Evolutionary conservation across 2,888 invertebrate species (phyloP), one percentile per base, ranked within the genome.

Genomic region (Sussaba pulchella): DNA sequence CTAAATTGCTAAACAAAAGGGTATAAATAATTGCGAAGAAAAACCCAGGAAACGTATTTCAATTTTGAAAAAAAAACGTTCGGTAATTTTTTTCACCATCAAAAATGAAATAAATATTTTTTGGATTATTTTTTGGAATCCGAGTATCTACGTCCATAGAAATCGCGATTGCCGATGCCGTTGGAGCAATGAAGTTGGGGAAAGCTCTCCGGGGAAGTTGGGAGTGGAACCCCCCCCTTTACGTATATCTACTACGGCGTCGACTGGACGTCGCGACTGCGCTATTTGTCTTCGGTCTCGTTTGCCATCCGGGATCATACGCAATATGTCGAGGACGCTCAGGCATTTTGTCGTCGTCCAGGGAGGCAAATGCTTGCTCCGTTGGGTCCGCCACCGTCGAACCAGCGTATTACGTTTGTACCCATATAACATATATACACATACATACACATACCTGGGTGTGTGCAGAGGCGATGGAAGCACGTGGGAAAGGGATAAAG

Each of bases 251-350:
- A 67, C 45, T 45, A 9, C 39, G 41, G 63, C 43, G 43, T 54
- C 54, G 24, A 54, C 54, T 41, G 67, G 67, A 41, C 24, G 39
- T 17, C 21, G 52, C 52, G 67, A 24, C 54, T 41, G 17, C 54
- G 54, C 52, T 21, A 69, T 69, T 54, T 87, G 86, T 87, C 85
- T 85, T 77, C 67, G 59, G 66, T 69, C 54, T 79, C 84, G 82
- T 82, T 85, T 74, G 79, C 70, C 70, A 81, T 57, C 71, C 67
- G 67, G 79, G 83, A 84, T 86, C 83, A 79, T 82, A 84, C 82
- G 86, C 86, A 82, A 85, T 86, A 83, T 84, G 88, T 88, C 87
- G 82, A 47, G 82, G 76, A 79, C 71, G 57, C 77, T 70, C 79
- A 76, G 81, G 74, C 82, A 81, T 83, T 86, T 84, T 78, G 76